Evolutionary conservation across 2,113 vertebrate genomes (phyloP), one percentile per base, ranked within the genome.

Genomic region (Papio anubis): DNA sequence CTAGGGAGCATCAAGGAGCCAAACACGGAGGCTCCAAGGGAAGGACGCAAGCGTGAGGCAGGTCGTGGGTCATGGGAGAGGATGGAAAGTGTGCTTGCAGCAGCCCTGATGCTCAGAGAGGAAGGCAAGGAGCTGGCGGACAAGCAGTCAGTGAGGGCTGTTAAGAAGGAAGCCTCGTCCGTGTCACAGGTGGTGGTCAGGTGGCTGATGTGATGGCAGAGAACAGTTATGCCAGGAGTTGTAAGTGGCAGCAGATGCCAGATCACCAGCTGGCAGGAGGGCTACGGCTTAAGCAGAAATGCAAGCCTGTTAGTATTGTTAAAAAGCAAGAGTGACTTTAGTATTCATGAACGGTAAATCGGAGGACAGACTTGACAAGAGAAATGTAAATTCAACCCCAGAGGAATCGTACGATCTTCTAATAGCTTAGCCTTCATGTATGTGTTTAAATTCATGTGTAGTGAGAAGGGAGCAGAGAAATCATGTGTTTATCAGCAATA

Each of bases 311-410:
- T 20, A 32, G 32, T 55, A 2, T 25, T 30, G 84, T 88, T 61
- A 25, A 45, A 57, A 88, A 45, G 52, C 76, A 35, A 2, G 18
- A 45, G 38, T 5, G 52, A 38, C 35, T 25, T 30, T 17, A 61
- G 64, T 40, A 35, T n/a, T 94, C 30, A 10, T 45, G 72, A 40
- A 90, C 27, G 35, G 57, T 27, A 48, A 83, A 73, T 18, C 8
- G 4, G 48, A 86, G 87, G 82, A 79, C 90, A 72, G 79, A 59
- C 48, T 90, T 52, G 55, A 93, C 30, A 21, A 85, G 88, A 90
- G 94, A 92, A 78, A 85, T 12, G 35, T 38, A 82, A 73, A 70
- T 68, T 59, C 81, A 96, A 30, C 35, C 88, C 61, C 79, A 21
- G 40, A 59, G 72, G 68, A 82, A 90, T 52, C 0, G 11, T 73